These are phyloP conservation scores for Poliocrania exsul DNA, from an alignment of 2,797 vertebrate species.

Conservation along the genomic window DNA sequence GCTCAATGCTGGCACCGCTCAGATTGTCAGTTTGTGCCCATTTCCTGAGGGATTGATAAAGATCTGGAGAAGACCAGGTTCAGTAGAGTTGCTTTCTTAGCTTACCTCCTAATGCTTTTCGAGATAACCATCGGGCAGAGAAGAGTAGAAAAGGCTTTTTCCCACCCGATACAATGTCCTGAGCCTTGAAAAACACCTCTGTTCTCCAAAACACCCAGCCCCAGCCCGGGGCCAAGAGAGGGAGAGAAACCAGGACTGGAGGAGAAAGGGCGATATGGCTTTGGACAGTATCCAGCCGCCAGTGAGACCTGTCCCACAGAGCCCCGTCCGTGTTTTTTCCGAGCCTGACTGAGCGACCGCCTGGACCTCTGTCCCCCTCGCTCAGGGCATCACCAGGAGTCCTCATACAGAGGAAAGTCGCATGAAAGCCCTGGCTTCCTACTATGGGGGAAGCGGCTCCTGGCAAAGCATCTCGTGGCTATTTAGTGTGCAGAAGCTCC, in stretches of 20 bases:
- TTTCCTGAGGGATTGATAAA: not conserved
- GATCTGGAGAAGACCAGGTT: not conserved
- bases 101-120: not conserved
- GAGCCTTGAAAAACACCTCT: conserved; percentile 1
- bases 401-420: rapidly evolving
- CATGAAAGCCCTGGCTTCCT: not conserved
- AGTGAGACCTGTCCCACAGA: not conserved
- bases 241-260: not conserved
- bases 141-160: not conserved
- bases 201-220: not conserved
- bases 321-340: rapidly evolving
- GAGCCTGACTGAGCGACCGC: rapidly evolving
- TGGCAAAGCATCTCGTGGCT: not conserved
- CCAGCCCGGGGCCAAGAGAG: not conserved
- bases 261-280: not conserved
- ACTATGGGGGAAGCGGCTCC: not conserved
- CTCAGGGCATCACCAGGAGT: not conserved
- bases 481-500: rapidly evolving
- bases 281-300: not conserved
- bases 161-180: not conserved
- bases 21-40: not conserved
- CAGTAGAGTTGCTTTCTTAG: not conserved
- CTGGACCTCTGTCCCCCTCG: not conserved
- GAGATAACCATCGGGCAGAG: not conserved
- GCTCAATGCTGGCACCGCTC: not conserved